phyloP scores from a whole-genome alignment of 2,113 vertebrate genomes.

The Callopanchax toddi region DNA sequence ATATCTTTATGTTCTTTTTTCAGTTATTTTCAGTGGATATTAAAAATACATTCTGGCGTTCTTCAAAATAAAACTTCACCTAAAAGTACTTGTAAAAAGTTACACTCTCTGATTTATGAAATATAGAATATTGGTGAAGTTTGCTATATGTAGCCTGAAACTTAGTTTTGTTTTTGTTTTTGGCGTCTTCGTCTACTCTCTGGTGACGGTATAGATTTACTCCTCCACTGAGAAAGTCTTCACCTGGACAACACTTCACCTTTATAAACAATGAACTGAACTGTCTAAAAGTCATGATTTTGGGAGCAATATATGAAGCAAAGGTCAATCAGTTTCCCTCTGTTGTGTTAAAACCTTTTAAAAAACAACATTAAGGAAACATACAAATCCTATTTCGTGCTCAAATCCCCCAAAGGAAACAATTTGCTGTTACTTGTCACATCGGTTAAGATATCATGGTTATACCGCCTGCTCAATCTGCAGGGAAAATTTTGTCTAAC shows the following conservation, averaged over 20 bases:
- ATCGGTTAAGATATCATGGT: constrained; percentile 70
- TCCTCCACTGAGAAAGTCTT: constrained; percentile 10
- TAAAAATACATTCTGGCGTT: no score
- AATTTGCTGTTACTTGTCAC: constrained; percentile 65
- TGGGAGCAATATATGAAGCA: constrained; percentile 29
- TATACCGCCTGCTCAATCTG: constrained; percentile 50
- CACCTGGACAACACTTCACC: constrained; percentile 10
- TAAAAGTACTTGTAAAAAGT: no score
- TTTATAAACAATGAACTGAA: constrained; percentile 12
- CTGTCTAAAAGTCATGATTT: constrained; percentile 24
- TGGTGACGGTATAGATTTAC: no score
- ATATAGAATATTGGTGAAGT: no score
- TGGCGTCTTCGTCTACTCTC: no score
- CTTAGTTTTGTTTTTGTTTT: no score
- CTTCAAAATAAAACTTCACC: no score
- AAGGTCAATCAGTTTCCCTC: constrained; percentile 22
- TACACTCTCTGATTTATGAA: no score
- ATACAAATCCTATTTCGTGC: constrained; percentile 23
- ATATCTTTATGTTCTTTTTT: no score
- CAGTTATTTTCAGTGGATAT: no score
- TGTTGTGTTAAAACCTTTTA: not conserved
- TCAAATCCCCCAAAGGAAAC: constrained; percentile 49
- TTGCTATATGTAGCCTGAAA: no score
- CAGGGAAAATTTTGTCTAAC: constrained; percentile 61
- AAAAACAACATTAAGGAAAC: constrained; percentile 5